Evolutionary conservation across 2,113 vertebrate genomes (phyloP), one percentile per base, ranked within the genome.

Genomic region (Thryonomys swinderianus): DNA sequence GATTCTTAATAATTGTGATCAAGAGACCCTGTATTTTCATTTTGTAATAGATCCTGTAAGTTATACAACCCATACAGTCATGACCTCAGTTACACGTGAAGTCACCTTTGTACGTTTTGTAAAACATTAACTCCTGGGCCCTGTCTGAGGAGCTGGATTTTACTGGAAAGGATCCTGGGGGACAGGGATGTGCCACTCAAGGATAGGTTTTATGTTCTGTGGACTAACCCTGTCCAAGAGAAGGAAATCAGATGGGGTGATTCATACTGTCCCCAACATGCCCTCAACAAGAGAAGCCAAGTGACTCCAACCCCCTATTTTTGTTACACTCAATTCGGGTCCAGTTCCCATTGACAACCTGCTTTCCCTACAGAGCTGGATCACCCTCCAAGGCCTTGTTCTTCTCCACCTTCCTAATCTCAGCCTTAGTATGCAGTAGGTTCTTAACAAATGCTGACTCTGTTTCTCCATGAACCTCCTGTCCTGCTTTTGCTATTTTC

Each of bases 301-400:
- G 30, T 32, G 5, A 25, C 37, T 27, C 5, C 16, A 42, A 7
- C 21, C 16, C 18, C 4, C 0, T 11, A 1, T 37, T 17, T 55
- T 18, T 32, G 0, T 3, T 13, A 62, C 42, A 37, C 37, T 64
- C 48, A 17, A 0, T 1, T 18, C 1, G 32, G 14, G 18, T 81
- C 89, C 27, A 21, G 23, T 82, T 85, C 34, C 37, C 3, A 0
- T 1, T 8, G 7, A 69, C 1, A 1, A 10, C 40, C 32, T 34
- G 51, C 42, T 14, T 55, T 67, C 55, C 83, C 88, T 30, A 27
- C 3, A 64, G 5, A 42, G 20, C 21, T 7, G 14, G 14, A 9
- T 23, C 30, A 0, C 9, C 14, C 32, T 85, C 51, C 25, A 23
- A 40, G 59, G 3, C 62, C 34, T 64, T 32, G 0, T 30, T 48